Evolutionary conservation across 1,140 invertebrate genomes (phyloP).

Genomic region (Nasonia vitripennis): DNA sequence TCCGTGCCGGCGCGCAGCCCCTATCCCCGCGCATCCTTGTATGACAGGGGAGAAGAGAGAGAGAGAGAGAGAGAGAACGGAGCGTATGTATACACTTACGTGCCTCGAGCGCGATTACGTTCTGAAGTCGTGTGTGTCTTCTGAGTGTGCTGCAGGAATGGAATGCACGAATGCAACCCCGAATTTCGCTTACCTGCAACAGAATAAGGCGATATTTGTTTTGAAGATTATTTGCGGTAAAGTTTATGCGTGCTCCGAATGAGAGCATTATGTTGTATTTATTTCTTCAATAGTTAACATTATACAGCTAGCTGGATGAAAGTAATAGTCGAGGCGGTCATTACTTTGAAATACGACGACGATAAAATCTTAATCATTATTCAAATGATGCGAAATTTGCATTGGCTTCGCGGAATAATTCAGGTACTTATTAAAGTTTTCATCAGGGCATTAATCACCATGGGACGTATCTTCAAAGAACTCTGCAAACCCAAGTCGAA

Average conservation of each 20-base stretch:
- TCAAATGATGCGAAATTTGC: neutral
- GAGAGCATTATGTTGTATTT: too few species aligned
- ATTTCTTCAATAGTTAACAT: too few species aligned
- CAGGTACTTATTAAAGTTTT: neutral
- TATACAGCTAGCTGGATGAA: too few species aligned
- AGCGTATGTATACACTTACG: constrained; percentile 10
- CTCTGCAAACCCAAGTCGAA: neutral
- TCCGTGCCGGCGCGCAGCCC: neutral
- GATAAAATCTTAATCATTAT: neutral
- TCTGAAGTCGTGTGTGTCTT: neutral
- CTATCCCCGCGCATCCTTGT: neutral
- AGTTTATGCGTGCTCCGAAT: neutral
- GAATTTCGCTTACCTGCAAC: constrained; percentile 26
- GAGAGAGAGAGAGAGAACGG: too few species aligned
- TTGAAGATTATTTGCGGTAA: neutral
- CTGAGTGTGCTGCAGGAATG: neutral
- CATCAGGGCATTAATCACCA: neutral
- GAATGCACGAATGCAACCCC: neutral
- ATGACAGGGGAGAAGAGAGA: neutral
- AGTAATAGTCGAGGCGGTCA: neutral
- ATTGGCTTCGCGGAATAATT: neutral
- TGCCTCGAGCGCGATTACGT: neutral
- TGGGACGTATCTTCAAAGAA: neutral
- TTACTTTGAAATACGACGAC: too few species aligned
- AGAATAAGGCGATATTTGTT: neutral